phyloP scores from a whole-genome alignment of 2,113 vertebrate genomes.

The Blennius ocellaris region DNA sequence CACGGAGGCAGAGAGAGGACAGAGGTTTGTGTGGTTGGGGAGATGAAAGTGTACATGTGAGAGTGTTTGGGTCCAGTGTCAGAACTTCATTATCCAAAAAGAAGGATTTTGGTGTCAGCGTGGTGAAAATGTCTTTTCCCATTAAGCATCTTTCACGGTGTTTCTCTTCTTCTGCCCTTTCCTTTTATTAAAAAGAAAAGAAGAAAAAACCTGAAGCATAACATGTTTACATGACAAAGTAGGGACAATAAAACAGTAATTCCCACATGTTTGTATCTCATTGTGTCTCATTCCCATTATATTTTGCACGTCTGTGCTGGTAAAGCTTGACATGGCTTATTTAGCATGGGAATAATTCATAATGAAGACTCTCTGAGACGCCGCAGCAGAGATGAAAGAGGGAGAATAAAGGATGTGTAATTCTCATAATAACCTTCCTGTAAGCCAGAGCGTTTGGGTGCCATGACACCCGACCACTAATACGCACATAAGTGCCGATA shows the following conservation, averaged over 20 bases:
- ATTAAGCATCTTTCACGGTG: slow-evolving; percentile 16
- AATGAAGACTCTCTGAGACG: slow-evolving; percentile 75
- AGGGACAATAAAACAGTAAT: slow-evolving; percentile 26
- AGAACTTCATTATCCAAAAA: slow-evolving; percentile 33
- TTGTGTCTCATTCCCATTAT: slow-evolving; percentile 53
- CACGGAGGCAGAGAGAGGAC: slow-evolving; percentile 21
- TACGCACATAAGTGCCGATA: slow-evolving; percentile 27
- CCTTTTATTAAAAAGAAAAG: slow-evolving; percentile 9
- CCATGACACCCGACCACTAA: slow-evolving; percentile 47
- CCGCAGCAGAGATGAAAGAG: slow-evolving; percentile 60
- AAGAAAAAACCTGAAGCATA: slow-evolving; percentile 23
- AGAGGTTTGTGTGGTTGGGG: slow-evolving; percentile 33
- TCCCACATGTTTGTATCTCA: slow-evolving; percentile 43
- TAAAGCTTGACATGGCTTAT: slow-evolving; percentile 68
- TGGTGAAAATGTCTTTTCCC: slow-evolving; percentile 37
- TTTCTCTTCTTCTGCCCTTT: slow-evolving; percentile 23
- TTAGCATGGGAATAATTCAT: slow-evolving; percentile 86
- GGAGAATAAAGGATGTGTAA: slow-evolving; percentile 62
- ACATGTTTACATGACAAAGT: slow-evolving; percentile 21
- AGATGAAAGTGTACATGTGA: slow-evolving; percentile 43
- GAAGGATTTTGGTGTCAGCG: slow-evolving; percentile 38
- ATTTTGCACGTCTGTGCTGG: slow-evolving; percentile 70
- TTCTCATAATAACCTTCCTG: slow-evolving; percentile 65
- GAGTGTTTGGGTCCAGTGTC: background rate
- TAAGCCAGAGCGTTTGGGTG: slow-evolving; percentile 51